Evolutionary conservation across 2,888 invertebrate genomes (phyloP), one percentile per base, ranked within the genome.

Genomic region (Erebia ligea): DNA sequence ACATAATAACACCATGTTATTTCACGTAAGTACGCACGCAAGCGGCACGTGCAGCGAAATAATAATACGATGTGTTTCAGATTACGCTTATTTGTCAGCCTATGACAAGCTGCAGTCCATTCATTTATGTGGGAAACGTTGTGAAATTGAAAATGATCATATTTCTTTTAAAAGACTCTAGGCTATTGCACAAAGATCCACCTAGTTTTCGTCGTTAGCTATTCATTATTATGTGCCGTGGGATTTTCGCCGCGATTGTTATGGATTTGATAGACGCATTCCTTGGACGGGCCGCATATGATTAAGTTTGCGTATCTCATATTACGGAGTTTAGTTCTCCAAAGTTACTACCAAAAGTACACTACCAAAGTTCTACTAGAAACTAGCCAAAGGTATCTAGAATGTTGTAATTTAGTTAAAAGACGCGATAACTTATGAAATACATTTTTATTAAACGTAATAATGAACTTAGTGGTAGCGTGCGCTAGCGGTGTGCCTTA

Each of bases 141-240:
- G 89, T 91, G 93, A 93, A 93, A 93, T 92, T 92, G 90, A 90
- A 92, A 92, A 93, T 90, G 90, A 92, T 93, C 92, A 89, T 93
- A 92, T 92, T 92, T 92, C 92, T 92, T 92, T 90, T 90, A 92
- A 91, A 91, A 92, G 88, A 91, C 91, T 88, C 91, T 78, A 83
- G 85, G 81, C 88, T 84, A 86, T 93, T 93, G 92, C 92, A 92
- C 92, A 92, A 92, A 90, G 93, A 93, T 93, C 92, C 93, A 92
- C 93, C 93, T 93, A 93, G 92, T 93, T 93, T 92, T 92, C 89
- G 92, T 88, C 84, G 89, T 90, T 89, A 91, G 83, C 91, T 92
- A 92, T 93, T 92, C 92, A 92, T 92, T 90, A 86, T 89, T 90
- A 86, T 89, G 87, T 90, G 90, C 91, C 92, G 93, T 93, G 93